phyloP scores from a whole-genome alignment of 2,888 invertebrate species.

The Homarus gammarus region DNA sequence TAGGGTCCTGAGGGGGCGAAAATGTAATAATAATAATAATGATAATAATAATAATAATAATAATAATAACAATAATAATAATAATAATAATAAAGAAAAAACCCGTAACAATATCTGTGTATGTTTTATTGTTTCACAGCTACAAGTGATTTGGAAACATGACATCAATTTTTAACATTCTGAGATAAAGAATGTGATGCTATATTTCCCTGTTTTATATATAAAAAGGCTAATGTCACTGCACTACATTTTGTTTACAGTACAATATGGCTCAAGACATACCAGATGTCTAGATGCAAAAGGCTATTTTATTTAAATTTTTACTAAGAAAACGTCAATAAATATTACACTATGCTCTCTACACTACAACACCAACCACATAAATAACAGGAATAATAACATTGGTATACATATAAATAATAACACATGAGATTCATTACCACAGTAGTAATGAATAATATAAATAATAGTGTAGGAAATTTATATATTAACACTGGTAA shows the following conservation, averaged over 20 bases:
- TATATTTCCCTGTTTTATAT: neutral
- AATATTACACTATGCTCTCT: slow-evolving; percentile 2
- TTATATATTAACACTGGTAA: neutral
- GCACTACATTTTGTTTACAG: neutral
- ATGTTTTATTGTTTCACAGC: neutral
- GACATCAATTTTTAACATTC: neutral
- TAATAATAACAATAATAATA: no score
- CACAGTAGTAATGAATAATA: no score
- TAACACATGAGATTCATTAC: no score
- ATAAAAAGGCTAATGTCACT: neutral
- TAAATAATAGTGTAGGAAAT: neutral
- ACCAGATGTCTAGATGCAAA: neutral
- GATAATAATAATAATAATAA: no score
- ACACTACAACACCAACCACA: slow-evolving; percentile 1
- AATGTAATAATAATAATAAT: no score
- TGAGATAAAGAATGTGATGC: neutral
- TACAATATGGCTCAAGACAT: neutral
- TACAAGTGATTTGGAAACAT: neutral
- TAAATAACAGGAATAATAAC: neutral
- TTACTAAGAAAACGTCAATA: neutral
- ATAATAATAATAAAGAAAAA: no score
- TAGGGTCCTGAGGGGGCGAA: no score
- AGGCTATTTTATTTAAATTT: no score
- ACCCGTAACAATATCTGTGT: neutral
- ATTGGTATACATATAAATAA: neutral